Conservation (phyloP, 2,888 invertebrate genomes). For the Pachliopta kotzebuea region DNA sequence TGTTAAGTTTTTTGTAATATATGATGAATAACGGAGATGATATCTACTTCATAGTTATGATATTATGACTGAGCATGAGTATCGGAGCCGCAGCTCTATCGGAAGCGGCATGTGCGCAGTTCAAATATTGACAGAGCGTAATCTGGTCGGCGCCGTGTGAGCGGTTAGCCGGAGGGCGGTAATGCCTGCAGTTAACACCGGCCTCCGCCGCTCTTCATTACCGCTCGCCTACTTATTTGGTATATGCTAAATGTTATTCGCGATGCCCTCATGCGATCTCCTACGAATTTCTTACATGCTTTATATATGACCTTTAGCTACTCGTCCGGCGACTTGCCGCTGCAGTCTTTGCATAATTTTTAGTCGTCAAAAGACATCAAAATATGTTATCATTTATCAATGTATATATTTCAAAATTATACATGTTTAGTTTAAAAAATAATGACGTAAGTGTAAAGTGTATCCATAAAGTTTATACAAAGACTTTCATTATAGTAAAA, state of each 20-base stretch:
- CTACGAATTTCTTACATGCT: background rate
- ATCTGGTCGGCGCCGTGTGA: constrained; percentile 58
- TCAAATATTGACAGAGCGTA: constrained; percentile 76
- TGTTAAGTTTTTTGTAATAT: background rate
- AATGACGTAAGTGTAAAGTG: no score
- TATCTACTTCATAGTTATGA: background rate
- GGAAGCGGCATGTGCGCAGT: constrained; percentile 40
- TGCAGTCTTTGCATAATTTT: background rate
- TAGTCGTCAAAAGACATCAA: no score
- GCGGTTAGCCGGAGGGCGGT: constrained; percentile 66
- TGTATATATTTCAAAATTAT: no score
- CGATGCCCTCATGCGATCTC: constrained; percentile 41
- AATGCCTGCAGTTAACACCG: constrained; percentile 68
- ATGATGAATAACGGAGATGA: background rate
- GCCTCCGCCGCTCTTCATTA: constrained; percentile 60
- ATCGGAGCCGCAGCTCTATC: constrained; percentile 19
- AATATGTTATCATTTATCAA: no score
- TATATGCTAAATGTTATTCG: constrained; percentile 66
- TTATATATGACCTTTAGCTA: no score
- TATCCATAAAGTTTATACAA: no score
- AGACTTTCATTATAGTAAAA: no score
- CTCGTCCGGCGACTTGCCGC: background rate
- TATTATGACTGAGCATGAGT: constrained; percentile 9
- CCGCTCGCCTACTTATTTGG: constrained; percentile 56
- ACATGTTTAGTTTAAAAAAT: no score